Evolutionary conservation across 2,797 vertebrate genomes (phyloP).

Genomic region (Acestrorhynchus altus): DNA sequence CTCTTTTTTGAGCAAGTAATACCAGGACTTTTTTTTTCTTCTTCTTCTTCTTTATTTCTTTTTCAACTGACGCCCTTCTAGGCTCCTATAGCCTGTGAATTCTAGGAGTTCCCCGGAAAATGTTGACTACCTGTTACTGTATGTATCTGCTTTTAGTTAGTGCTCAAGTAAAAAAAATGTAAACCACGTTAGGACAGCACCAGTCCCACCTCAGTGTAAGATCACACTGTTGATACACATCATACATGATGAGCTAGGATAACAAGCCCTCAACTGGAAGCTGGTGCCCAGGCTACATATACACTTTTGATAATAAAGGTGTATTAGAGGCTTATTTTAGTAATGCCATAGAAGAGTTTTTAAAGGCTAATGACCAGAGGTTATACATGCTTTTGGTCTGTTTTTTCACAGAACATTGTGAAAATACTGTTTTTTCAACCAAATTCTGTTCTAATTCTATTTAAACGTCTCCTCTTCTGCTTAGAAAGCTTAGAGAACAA

Average conservation of each 20-base stretch:
- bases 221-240: too few species aligned
- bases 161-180: too few species aligned
- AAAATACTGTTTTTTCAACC: too few species aligned
- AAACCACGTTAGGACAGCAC: too few species aligned
- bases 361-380: too few species aligned
- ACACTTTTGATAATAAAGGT: too few species aligned
- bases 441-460: neutral
- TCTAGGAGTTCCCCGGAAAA: neutral
- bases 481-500: neutral
- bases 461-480: neutral
- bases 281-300: neutral
- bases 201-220: too few species aligned
- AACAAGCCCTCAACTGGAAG: neutral
- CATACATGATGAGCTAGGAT: neutral
- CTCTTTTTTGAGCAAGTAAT: constrained; percentile 35
- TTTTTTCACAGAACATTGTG: too few species aligned
- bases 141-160: neutral
- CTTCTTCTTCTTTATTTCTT: neutral
- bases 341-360: too few species aligned
- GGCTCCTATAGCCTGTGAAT: neutral
- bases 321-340: too few species aligned
- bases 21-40: constrained; percentile 13
- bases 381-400: too few species aligned
- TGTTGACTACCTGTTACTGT: neutral
- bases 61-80: neutral